A percentile compares a stretch with the other conserved stretches of the same genome.
phyloP scores from a whole-genome alignment of 2,797 vertebrate genomes.

The Diplodus sargus region DNA sequence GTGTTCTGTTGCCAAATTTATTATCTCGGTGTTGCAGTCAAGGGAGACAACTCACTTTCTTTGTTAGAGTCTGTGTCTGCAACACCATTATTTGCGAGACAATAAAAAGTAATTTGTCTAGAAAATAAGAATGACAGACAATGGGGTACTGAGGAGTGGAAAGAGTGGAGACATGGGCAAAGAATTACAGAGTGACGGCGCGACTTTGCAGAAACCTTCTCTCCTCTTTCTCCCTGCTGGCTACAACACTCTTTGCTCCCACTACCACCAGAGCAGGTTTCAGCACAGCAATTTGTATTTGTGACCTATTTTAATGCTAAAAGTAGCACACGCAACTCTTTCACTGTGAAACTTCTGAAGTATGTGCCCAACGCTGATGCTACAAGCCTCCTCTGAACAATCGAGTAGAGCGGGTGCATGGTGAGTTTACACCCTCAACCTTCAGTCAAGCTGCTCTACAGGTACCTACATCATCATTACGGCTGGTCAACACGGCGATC shows the following conservation, averaged over 20 bases:
- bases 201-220: slow-evolving; percentile 19
- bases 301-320: slow-evolving; percentile 56
- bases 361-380: slow-evolving; percentile 12
- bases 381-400: neutral
- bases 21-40: slow-evolving; percentile 32
- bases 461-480: neutral
- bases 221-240: slow-evolving; percentile 29
- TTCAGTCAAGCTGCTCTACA: neutral
- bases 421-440: neutral
- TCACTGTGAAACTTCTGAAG: slow-evolving; percentile 4
- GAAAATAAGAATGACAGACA: slow-evolving; percentile 13
- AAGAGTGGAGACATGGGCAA: neutral
- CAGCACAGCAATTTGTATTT: slow-evolving; percentile 47
- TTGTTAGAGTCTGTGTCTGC: slow-evolving; percentile 12
- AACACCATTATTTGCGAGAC: neutral
- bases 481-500: slow-evolving; percentile 3
- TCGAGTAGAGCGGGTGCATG: neutral
- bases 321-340: slow-evolving; percentile 38
- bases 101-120: neutral
- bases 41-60: slow-evolving; percentile 14
- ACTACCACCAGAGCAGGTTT: slow-evolving; percentile 30
- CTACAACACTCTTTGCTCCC: slow-evolving; percentile 33
- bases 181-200: neutral
- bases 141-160: neutral
- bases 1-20: slow-evolving; percentile 29